Evolutionary conservation across 2,888 invertebrate species (phyloP), one percentile per base, ranked within the genome.

Genomic region (Thera britannica): DNA sequence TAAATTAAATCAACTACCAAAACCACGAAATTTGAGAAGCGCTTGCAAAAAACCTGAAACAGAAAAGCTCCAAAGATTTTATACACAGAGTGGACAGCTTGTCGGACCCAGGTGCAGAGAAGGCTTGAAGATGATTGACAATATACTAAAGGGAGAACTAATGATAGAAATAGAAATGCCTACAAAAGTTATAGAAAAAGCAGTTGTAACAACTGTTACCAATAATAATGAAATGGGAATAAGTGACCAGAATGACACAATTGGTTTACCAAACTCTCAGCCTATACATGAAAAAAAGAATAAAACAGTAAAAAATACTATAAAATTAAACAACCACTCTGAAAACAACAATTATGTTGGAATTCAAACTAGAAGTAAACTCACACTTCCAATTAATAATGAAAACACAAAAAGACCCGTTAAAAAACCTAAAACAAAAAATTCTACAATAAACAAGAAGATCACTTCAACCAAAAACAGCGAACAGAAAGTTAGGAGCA

Each of bases 171-270:
- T 84, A 12, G 76, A 71, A 58, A 76, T 72, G 65, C 36, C 72
- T 49, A 49, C 61, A 35, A 72, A 70, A 41, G 67, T 61, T 9
- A 59, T 54, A 48, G 48, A 64, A 60, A 63, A 68, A 60, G 23
- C 63, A 71, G 56, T 69, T 58, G 55, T 72, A 41, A 68, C 68
- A 65, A 75, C 74, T 44, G 74, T 77, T 23, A 80, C 85, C 73
- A 94, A 95, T 85, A 95, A 95, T 83, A 89, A 94, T 88, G 86
- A 91, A 83, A 81, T 87, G 81, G 88, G 83, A 73, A 79, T 87
- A 67, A 85, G 79, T 73, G 78, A 90, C 67, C 84, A 89, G 75
- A 91, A 89, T 73, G 78, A 76, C 62, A 77, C 63, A 65, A 38
- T 61, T 36, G 41, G 71, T 67, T 49, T 59, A 51, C 12, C 51